These are phyloP conservation scores for Ryuthela nishihirai DNA, from an alignment of 2,888 invertebrate species.

Conservation along the genomic window DNA sequence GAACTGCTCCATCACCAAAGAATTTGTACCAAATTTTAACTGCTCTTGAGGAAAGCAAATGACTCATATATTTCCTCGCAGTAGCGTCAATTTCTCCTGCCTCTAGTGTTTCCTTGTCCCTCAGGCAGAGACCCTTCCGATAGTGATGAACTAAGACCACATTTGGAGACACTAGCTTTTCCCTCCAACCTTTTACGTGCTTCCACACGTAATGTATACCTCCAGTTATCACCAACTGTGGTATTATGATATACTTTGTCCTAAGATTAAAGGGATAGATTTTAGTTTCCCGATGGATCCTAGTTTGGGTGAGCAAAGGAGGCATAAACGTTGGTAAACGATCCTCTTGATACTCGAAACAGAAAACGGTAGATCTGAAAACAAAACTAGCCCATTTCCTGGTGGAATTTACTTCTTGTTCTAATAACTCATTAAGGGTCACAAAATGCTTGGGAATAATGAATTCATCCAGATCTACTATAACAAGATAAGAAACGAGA, in stretches of 20 bases:
- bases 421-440: conserved; percentile 11
- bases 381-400: conserved; percentile 8
- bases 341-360: conserved; percentile 11
- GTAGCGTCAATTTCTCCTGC: conserved; percentile 10
- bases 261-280: conserved; percentile 21
- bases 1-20: background rate
- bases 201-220: conserved; percentile 21
- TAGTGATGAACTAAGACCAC: conserved; percentile 29
- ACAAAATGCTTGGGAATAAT: conserved; percentile 15
- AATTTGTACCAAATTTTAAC: conserved; percentile 4
- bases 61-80: conserved; percentile 23
- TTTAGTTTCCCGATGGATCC: conserved; percentile 13
- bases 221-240: background rate
- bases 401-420: background rate
- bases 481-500: conserved; percentile 2
- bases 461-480: conserved; percentile 35
- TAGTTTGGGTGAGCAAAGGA: conserved; percentile 13
- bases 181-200: background rate
- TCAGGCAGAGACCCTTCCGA: conserved; percentile 3
- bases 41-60: conserved; percentile 14
- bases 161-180: conserved; percentile 2
- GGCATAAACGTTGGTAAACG: conserved; percentile 6
- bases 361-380: conserved; percentile 19
- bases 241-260: conserved; percentile 22
- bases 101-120: background rate